These are phyloP conservation scores for Orius laevigatus DNA, from an alignment of 1,140 invertebrate species.

Conservation along the genomic window DNA sequence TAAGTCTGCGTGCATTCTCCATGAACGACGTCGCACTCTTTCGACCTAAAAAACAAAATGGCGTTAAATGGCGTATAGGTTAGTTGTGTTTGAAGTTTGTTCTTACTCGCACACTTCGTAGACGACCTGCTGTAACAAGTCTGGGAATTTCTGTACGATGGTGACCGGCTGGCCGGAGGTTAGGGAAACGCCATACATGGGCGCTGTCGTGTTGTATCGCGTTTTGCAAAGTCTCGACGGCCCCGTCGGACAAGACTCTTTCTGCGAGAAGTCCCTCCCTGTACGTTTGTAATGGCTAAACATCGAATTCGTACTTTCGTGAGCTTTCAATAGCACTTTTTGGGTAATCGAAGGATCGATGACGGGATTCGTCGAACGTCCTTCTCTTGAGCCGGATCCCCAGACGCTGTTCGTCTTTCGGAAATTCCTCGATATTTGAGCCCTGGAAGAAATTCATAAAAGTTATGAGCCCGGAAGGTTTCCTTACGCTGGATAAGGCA, in stretches of 20 bases:
- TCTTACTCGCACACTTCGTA: slow-evolving; percentile 67
- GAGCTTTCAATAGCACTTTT: slow-evolving; percentile 45
- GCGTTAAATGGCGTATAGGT: background rate
- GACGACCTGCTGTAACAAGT: slow-evolving; percentile 82
- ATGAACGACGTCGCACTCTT: slow-evolving; percentile 70
- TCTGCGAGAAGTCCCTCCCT: slow-evolving; percentile 19
- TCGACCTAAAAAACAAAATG: slow-evolving; percentile 38
- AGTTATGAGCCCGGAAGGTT: background rate
- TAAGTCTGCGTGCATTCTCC: slow-evolving; percentile 84
- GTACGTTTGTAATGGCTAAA: background rate
- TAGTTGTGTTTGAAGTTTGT: background rate
- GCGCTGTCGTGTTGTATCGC: slow-evolving; percentile 79
- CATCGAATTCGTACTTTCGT: slow-evolving; percentile 24
- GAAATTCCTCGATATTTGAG: slow-evolving; percentile 44
- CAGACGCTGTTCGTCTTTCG: slow-evolving; percentile 31
- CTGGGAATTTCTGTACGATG: slow-evolving; percentile 86
- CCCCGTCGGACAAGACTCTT: slow-evolving; percentile 34
- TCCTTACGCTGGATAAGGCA: slow-evolving; percentile 63
- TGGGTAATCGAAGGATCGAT: slow-evolving; percentile 54
- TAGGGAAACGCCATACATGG: slow-evolving; percentile 80
- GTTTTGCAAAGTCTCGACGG: slow-evolving; percentile 68
- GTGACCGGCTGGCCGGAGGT: slow-evolving; percentile 83
- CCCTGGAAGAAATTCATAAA: slow-evolving; percentile 29
- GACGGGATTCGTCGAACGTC: slow-evolving; percentile 34
- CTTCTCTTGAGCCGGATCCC: slow-evolving; percentile 40